Conservation (phyloP, 2,113 vertebrate species). For the Erythrolamprus reginae region DNA sequence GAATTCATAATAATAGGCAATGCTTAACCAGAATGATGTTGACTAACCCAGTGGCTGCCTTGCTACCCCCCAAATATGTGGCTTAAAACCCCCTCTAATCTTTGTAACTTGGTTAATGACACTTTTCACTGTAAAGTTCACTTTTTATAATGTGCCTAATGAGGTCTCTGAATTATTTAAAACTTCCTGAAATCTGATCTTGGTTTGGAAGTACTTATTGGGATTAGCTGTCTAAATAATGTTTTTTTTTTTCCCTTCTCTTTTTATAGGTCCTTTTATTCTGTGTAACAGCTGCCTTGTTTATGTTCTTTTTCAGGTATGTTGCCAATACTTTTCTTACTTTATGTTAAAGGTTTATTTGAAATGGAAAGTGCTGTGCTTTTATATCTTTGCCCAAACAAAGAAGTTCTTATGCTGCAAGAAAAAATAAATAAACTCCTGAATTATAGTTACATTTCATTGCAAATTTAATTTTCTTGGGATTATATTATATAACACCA, state of each 20-base stretch:
- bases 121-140: neutral
- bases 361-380: neutral
- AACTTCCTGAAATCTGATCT: neutral
- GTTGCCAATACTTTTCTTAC: constrained; percentile 41
- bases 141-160: neutral
- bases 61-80: neutral
- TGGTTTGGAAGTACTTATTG: neutral
- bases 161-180: neutral
- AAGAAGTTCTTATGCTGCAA: neutral
- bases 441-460: neutral
- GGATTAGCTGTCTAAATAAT: constrained; percentile 35
- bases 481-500: neutral
- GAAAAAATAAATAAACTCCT: neutral
- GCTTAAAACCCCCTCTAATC: neutral
- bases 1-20: neutral
- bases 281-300: constrained; percentile 81
- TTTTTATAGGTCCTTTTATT: constrained; percentile 79
- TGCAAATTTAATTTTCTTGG: neutral
- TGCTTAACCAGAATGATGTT: neutral
- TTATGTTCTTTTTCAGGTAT: constrained; percentile 88
- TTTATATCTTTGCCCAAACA: neutral
- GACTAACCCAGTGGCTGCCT: neutral
- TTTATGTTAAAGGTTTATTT: constrained; percentile 24
- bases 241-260: constrained; percentile 34
- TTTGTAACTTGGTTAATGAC: neutral